phyloP scores from a whole-genome alignment of 2,888 invertebrate genomes.

The Blastobasis lacticolella region DNA sequence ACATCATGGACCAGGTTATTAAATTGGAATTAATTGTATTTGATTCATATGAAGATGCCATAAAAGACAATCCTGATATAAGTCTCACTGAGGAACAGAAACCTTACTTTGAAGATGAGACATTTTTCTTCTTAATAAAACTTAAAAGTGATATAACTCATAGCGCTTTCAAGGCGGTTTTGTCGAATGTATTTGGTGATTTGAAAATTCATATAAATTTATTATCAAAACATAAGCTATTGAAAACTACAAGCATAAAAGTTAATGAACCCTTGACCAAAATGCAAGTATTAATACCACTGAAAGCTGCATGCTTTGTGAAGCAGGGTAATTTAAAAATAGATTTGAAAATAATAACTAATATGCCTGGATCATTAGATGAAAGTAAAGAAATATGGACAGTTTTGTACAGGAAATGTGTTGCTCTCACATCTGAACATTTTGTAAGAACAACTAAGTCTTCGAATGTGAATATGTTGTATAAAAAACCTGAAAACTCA shows the following conservation, averaged over 20 bases:
- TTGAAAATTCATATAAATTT: conserved; percentile 43
- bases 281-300: conserved; percentile 35
- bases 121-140: conserved; percentile 36
- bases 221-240: conserved; percentile 21
- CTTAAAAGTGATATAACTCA: conserved; percentile 26
- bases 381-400: conserved; percentile 38
- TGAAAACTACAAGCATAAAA: conserved; percentile 42
- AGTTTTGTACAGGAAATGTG: conserved; percentile 34
- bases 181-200: conserved; percentile 31
- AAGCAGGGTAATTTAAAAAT: conserved; percentile 26
- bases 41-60: conserved; percentile 43
- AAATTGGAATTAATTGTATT: conserved; percentile 29
- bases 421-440: conserved; percentile 38
- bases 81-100: conserved; percentile 35
- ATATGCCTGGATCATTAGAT: conserved; percentile 41
- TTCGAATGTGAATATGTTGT: conserved; percentile 10
- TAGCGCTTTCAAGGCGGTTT: conserved; percentile 28
- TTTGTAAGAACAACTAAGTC: conserved; percentile 35
- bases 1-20: conserved; percentile 42
- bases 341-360: conserved; percentile 37
- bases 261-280: conserved; percentile 32
- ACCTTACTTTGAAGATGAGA: conserved; percentile 37
- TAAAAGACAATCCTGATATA: conserved; percentile 26
- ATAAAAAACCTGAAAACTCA: conserved; percentile 25
- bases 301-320: conserved; percentile 19